Conservation (phyloP, 2,113 vertebrate genomes). For the Anas platyrhynchos region DNA sequence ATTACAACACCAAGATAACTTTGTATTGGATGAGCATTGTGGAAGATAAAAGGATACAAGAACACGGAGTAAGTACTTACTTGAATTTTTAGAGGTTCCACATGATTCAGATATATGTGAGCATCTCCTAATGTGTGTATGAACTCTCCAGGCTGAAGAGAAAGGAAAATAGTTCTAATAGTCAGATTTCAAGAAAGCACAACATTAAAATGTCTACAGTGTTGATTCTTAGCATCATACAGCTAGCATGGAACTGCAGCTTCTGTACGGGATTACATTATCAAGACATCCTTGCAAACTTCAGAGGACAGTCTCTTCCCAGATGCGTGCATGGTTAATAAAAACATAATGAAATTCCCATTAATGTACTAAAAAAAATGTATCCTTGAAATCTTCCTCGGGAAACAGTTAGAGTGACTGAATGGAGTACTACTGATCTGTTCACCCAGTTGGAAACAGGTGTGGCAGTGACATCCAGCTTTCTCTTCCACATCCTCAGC, state of each 20-base stretch:
- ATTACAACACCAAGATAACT: not conserved
- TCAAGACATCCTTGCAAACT: not conserved
- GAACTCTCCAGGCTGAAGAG: slow-evolving; percentile 89
- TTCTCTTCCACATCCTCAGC: not conserved
- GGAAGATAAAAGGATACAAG: not conserved
- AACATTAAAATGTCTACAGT: not conserved
- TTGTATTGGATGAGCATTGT: not conserved
- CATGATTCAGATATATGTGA: slow-evolving; percentile 93
- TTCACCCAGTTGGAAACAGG: not conserved
- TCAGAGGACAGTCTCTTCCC: not conserved
- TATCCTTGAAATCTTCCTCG: not conserved
- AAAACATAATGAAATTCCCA: not conserved
- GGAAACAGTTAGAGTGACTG: not conserved
- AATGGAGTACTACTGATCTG: not conserved
- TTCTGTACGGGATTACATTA: not conserved
- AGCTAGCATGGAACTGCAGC: not conserved
- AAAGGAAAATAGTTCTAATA: not conserved
- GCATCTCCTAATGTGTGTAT: slow-evolving; percentile 95
- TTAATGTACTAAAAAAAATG: not conserved
- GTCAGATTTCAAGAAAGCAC: not conserved
- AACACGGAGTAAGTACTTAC: slow-evolving; percentile 66
- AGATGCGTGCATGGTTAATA: not conserved
- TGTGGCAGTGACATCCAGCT: not conserved
- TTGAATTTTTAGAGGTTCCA: slow-evolving; percentile 90
- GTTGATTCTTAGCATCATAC: not conserved